Base-by-base conservation (phyloP, 2,113 vertebrate species). In the Tyto alba region DNA sequence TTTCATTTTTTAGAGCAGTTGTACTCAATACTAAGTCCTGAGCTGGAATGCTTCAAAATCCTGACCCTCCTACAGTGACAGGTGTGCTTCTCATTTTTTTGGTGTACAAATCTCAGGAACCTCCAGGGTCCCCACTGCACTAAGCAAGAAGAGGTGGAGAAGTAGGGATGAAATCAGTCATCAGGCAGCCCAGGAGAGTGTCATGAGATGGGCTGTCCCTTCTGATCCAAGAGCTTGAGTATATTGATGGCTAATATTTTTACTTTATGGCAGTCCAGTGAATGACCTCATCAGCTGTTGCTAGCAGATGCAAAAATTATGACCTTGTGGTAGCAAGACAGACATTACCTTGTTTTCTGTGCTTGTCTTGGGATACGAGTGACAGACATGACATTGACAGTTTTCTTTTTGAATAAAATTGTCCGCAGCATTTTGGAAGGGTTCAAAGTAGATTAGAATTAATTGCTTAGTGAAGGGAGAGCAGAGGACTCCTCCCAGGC, bases 231-330 rank as follows among this genome's bases (percentile, higher is more conserved):
- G 88, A 85, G n/a, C 34, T 29, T 57, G 25, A 84, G 21, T 69
- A 16, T 68, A 71, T 40, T 78, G 77, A 62, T 4, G 5, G 89
- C 45, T 62, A 50, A 26, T 95, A 66, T 79, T 96, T 94, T 92
- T 66, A 71, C 57, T 91, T 87, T 3, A 3, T 82, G 74, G 23
- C 62, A 94, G 38, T 82, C 77, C 19, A 16, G 60, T 85, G 86
- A 82, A 55, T 87, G 80, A 88, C 84, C 66, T 95, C 77, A 75
- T 88, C 69, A 69, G 80, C 66, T 88, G 71, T 57, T 95, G 71
- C 64, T 82, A 73, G 80, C 91, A 90, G 80, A 87, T 96, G 78
- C 92, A 89, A 56, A 87, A 96, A 36, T 29, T 5, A 76, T 91
- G 73, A 36, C 25, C 36, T 41, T 78, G 68, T 90, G 85, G 55